Evolutionary conservation across 1,140 invertebrate genomes (phyloP).

Genomic region (Tetragonula clypearis): DNA sequence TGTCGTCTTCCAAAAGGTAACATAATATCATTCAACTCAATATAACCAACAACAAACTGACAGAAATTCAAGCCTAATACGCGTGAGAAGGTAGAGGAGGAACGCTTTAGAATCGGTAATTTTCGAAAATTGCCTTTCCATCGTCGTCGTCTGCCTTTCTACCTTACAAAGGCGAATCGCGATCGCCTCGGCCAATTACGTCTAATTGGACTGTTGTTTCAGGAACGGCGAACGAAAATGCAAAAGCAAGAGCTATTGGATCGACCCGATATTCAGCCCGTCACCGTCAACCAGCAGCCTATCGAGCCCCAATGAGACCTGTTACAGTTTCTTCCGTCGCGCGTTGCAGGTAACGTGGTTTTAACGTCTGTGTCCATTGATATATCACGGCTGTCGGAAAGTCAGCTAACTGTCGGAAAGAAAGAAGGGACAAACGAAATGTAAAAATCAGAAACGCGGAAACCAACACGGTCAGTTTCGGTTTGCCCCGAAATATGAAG

Average conservation of each 20-base stretch:
- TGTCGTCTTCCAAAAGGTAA: conserved; percentile 69
- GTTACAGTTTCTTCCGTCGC: conserved; percentile 95
- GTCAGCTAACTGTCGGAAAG: background rate
- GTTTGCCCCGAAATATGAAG: too few relatives aligned
- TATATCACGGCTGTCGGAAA: background rate
- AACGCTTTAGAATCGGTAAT: background rate
- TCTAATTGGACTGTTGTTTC: conserved; percentile 24
- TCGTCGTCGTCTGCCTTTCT: background rate
- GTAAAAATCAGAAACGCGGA: too few relatives aligned
- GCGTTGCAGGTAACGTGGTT: conserved; percentile 87
- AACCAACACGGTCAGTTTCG: too few relatives aligned
- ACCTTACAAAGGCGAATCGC: background rate
- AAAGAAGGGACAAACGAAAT: too few relatives aligned
- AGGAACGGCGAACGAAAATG: conserved; percentile 46
- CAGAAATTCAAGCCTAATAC: too few relatives aligned
- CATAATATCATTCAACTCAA: too few relatives aligned
- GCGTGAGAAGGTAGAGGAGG: too few relatives aligned
- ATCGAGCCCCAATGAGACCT: conserved; percentile 95
- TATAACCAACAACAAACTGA: too few relatives aligned
- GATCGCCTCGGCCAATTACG: conserved; percentile 1
- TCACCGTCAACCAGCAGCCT: conserved; percentile 92
- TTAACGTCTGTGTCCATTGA: background rate
- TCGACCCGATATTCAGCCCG: conserved; percentile 83
- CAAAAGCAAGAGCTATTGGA: conserved; percentile 82
- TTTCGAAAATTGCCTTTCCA: conserved; percentile 13